Base-by-base conservation (phyloP, 2,888 invertebrate species). In the Tetropium fuscum region DNA sequence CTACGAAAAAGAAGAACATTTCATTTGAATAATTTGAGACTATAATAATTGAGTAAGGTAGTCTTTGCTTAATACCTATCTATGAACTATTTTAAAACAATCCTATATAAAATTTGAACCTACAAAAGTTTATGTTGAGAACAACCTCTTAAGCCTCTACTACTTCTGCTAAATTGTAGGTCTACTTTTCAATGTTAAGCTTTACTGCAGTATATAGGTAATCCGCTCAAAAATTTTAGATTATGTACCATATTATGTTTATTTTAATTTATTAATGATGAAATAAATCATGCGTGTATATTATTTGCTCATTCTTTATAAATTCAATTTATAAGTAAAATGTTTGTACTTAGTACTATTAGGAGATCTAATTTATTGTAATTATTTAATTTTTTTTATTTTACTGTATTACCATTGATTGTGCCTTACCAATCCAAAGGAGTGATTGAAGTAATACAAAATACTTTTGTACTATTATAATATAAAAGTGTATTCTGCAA, bases 391-490 rank as follows among this genome's bases (percentile, higher is more conserved):
- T 54, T 38, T 64, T 41, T 60, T 54, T 40, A 53, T 68, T 59
- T 66, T 67, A 70, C 70, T 70, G 68, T 67, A 69, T 73, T 71
- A 72, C 70, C 72, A 67, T 69, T 72, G 63, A 70, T 70, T 70
- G 74, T 74, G 74, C 74, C 74, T 74, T 74, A 74, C 66, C 70
- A 59, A 69, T 64, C 69, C 63, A 58, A 71, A 68, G 66, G 69
- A 70, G 70, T 71, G 69, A 69, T 71, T 61, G 71, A 64, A 62
- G 51, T 66, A 64, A 65, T 66, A 71, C 69, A 63, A 63, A 69
- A 71, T 74, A 74, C 66, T 73, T 74, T 74, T 74, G 69, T 74
- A 74, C 72, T 65, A 68, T 64, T 70, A 63, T 60, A 63, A 48
- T 53, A 43, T 47, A 27, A 55, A 57, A 62, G 49, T 53, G 57